These are phyloP conservation scores for Rotaria socialis DNA, from an alignment of 2,888 invertebrate species.

Conservation along the genomic window DNA sequence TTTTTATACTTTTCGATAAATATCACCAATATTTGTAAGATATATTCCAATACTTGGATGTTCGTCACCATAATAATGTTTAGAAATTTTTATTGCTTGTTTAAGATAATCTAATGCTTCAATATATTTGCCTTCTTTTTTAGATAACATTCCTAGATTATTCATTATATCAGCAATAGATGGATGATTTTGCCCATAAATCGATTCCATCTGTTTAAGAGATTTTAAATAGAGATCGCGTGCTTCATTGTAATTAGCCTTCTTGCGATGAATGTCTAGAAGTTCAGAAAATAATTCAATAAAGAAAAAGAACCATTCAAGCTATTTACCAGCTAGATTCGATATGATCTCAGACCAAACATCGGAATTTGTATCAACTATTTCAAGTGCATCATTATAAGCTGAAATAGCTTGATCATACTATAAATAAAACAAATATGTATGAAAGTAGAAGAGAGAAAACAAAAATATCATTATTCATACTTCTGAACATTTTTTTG, in stretches of 20 bases:
- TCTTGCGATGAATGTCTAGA: background rate
- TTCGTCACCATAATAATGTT: conserved; percentile 10
- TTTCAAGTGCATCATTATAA: background rate
- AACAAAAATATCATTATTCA: background rate
- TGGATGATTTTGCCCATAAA: conserved; percentile 27
- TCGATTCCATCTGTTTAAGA: conserved; percentile 10
- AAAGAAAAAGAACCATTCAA: background rate
- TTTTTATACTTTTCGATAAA: conserved; percentile 17
- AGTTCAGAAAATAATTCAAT: background rate
- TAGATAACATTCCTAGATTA: conserved; percentile 4
- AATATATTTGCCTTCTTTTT: conserved; percentile 33
- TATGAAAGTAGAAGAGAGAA: too few relatives aligned
- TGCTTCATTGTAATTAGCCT: background rate
- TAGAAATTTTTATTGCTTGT: background rate
- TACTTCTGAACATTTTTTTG: conserved; percentile 30
- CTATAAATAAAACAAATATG: background rate
- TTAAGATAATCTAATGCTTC: conserved; percentile 15
- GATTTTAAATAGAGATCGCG: background rate
- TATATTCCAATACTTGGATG: conserved; percentile 8
- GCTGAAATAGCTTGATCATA: conserved; percentile 25
- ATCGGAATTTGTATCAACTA: background rate
- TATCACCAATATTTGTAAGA: conserved; percentile 11
- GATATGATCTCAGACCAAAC: conserved; percentile 2
- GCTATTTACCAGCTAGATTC: background rate
- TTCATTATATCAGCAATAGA: background rate